Conservation (phyloP, 2,797 vertebrate species). For the Eurystomus glaucurus region DNA sequence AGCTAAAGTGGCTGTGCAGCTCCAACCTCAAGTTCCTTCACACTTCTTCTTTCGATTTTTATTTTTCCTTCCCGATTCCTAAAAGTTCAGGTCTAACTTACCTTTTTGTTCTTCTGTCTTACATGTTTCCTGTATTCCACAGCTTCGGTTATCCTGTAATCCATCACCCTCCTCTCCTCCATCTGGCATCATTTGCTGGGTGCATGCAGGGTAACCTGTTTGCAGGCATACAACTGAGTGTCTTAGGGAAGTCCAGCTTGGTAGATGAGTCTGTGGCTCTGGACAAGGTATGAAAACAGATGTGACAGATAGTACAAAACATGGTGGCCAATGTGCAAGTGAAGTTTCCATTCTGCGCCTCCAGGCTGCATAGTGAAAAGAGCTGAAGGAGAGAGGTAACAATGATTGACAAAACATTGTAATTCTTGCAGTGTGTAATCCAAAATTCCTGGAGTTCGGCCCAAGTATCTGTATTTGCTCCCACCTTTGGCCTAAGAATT, state of each 20-base stretch:
- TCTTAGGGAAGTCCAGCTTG: accelerated
- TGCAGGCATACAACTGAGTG: not conserved
- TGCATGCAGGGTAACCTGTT: accelerated
- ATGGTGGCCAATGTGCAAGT: accelerated
- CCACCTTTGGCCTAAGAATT: not conserved
- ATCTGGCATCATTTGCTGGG: not conserved
- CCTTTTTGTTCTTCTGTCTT: not conserved
- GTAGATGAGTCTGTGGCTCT: accelerated
- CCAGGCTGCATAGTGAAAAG: not conserved
- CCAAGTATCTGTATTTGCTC: not conserved
- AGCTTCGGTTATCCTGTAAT: not conserved
- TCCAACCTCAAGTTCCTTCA: not conserved
- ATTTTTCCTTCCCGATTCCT: not conserved
- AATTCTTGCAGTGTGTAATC: not conserved
- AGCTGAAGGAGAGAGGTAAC: not conserved
- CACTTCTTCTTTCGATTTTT: not conserved
- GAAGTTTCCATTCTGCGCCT: not conserved
- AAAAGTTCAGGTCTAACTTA: not conserved
- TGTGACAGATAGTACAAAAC: not conserved
- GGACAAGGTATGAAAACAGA: accelerated
- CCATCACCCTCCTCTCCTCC: accelerated
- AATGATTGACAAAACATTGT: not conserved
- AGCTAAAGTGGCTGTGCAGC: not conserved
- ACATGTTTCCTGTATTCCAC: not conserved
- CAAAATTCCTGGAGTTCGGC: not conserved